phyloP scores from a whole-genome alignment of 2,888 invertebrate species.

The Crossocerus cetratus region DNA sequence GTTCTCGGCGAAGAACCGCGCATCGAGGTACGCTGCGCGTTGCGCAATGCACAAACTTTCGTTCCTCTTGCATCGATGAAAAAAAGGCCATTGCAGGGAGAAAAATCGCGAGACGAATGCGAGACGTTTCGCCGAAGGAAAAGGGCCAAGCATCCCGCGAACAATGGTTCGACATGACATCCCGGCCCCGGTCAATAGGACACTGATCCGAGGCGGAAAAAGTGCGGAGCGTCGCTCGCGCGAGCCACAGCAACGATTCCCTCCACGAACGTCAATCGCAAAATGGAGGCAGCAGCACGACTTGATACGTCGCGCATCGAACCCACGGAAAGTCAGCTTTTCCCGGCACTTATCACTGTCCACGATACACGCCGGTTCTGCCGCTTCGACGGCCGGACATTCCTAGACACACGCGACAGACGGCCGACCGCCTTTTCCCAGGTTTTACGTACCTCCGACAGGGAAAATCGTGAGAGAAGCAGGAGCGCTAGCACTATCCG shows the following conservation, averaged over 20 bases:
- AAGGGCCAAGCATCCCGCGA: conserved; percentile 9
- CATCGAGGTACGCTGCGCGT: conserved; percentile 66
- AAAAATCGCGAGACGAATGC: conserved; percentile 24
- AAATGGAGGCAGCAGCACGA: conserved; percentile 63
- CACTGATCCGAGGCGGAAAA: background rate
- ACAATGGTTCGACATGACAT: conserved; percentile 10
- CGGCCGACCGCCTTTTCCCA: background rate
- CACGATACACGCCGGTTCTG: background rate
- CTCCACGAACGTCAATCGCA: conserved; percentile 61
- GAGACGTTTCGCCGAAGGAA: background rate
- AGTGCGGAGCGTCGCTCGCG: conserved; percentile 10
- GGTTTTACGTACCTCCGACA: conserved; percentile 47
- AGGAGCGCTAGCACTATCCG: conserved; percentile 57
- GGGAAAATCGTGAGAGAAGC: conserved; percentile 48
- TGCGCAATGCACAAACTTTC: conserved; percentile 74
- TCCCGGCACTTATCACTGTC: conserved; percentile 19
- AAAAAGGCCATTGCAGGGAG: conserved; percentile 31
- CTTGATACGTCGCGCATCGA: conserved; percentile 29
- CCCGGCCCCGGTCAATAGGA: background rate
- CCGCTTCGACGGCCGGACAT: background rate
- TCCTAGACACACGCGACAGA: conserved; percentile 10
- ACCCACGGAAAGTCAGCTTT: conserved; percentile 25
- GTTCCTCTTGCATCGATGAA: conserved; percentile 58
- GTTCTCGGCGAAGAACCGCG: conserved; percentile 58
- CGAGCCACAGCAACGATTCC: conserved; percentile 38